Conservation (phyloP, 2,113 vertebrate species). For the Scartelaos histophorus region DNA sequence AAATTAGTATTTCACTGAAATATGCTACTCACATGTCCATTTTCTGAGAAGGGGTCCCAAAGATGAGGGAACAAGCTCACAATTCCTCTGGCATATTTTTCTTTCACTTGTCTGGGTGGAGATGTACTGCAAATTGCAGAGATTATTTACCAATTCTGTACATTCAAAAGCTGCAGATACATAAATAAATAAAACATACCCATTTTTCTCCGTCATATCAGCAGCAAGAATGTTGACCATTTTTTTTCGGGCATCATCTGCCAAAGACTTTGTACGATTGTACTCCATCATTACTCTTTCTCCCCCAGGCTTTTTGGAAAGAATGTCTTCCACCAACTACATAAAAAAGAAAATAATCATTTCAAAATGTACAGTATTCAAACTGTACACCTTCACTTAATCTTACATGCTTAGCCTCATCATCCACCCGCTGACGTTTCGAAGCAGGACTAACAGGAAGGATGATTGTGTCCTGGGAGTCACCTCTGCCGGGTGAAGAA, state of each 20-base stretch:
- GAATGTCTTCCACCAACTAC: slow-evolving; percentile 34
- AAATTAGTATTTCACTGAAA: too few species aligned
- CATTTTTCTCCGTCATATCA: too few species aligned
- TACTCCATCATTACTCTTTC: slow-evolving; percentile 32
- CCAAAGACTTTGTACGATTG: slow-evolving; percentile 23
- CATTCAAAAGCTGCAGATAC: too few species aligned
- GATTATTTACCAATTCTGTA: too few species aligned
- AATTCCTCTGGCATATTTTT: too few species aligned
- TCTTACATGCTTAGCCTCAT: neutral
- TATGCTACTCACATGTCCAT: too few species aligned
- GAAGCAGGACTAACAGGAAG: neutral
- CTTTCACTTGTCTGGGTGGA: too few species aligned
- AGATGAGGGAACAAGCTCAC: too few species aligned
- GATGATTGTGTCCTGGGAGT: neutral
- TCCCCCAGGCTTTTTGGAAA: slow-evolving; percentile 26
- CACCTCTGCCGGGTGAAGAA: neutral
- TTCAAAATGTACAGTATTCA: neutral
- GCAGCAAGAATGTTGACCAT: slow-evolving; percentile 51
- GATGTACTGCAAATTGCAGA: too few species aligned
- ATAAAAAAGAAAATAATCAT: neutral
- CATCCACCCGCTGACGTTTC: neutral
- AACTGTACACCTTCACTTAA: neutral
- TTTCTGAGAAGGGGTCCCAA: too few species aligned
- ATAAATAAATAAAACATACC: too few species aligned
- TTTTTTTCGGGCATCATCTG: slow-evolving; percentile 37